Base-by-base conservation (phyloP, 2,888 invertebrate genomes). In the Lithophane ornitopus region DNA sequence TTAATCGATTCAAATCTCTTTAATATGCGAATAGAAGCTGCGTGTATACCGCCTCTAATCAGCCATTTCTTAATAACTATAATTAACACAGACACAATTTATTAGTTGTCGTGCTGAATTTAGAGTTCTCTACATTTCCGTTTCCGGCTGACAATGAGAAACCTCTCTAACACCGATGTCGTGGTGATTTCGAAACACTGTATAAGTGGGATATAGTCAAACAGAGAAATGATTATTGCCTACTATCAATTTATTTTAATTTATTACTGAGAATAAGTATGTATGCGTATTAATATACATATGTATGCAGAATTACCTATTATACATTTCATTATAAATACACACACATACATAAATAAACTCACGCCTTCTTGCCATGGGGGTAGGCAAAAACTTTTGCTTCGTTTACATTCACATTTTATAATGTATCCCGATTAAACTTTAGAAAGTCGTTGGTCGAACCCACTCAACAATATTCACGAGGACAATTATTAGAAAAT, bases 31-130 rank as follows among this genome's bases (percentile, higher is more conserved):
- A 49, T 73, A 70, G 49, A 75, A 70, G 68, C 59, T 14, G 19
- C 14, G 52, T 34, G 28, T 54, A 41, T 34, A 46, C 39, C 12
- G 26, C 49, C 52, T 52, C 22, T 74, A 76, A 74, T 76, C 52
- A 69, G 61, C 41, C 41, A 74, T 74, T 85, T 72, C 54, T 71
- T 80, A 85, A 85, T 87, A 65, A 70, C 72, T 68, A 83, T 86
- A 87, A 86, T 87, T 87, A 86, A 82, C 54, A 2, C 22, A 74
- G 34, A 39, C 61, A 62, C 76, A 76, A 82, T 87, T 82, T 87
- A 88, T 88, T 74, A 66, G 26, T 52, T 65, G 71, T 70, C 65
- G 74, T 76, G 66, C 28, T 61, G 56, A 75, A 82, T 87, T 77
- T 58, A 78, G 69, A 86, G 66, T 70, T 82, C 66, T 77, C 49